Percentiles rank a stretch among this genome's conserved stretches.
Evolutionary conservation across 1,140 invertebrate species (phyloP).

Genomic region (Solenopsis fugax): DNA sequence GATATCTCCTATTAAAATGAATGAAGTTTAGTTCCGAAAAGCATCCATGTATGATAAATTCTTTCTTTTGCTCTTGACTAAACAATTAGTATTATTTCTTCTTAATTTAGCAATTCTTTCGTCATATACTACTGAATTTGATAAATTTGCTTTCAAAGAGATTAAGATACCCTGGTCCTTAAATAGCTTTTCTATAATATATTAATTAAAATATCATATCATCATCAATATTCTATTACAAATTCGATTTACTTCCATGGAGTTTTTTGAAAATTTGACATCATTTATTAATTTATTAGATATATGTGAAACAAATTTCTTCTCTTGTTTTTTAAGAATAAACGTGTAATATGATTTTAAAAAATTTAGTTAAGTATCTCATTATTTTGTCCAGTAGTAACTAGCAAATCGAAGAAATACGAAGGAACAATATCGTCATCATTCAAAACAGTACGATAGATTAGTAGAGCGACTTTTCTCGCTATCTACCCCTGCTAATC

Average conservation of each 20-base stretch:
- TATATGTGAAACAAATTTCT: not conserved
- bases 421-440: not conserved
- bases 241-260: not conserved
- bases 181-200: not conserved
- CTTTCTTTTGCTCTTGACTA: not conserved
- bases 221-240: not conserved
- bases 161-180: too few relatives aligned
- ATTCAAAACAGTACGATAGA: conserved; percentile 20
- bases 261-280: too few relatives aligned
- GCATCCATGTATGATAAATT: not conserved
- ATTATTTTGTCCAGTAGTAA: not conserved
- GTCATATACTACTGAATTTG: not conserved
- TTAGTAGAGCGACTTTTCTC: conserved; percentile 17
- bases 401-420: not conserved
- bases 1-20: conserved; percentile 88
- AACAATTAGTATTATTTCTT: not conserved
- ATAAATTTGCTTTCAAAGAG: too few relatives aligned
- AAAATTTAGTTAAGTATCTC: not conserved
- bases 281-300: not conserved
- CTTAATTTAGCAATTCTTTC: not conserved
- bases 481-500: conserved; percentile 45
- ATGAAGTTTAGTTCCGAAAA: not conserved
- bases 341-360: too few relatives aligned
- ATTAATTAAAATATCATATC: not conserved
- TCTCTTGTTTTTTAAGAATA: not conserved